phyloP scores from a whole-genome alignment of 2,113 vertebrate species.

The Gallinago undulata region DNA sequence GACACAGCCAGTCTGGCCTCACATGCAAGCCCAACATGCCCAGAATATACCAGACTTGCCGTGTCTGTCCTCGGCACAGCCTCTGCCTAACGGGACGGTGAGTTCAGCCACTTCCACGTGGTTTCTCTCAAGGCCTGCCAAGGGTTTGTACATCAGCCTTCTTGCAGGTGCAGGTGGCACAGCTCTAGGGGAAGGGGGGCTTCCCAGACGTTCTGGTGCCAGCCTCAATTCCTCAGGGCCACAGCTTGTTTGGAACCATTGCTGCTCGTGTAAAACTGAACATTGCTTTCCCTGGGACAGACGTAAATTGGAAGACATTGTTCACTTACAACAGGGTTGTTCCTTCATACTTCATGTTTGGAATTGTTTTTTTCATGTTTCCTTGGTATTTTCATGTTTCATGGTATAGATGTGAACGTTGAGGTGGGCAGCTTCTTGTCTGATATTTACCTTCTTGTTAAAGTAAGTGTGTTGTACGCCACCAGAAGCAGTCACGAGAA shows the following conservation, averaged over 20 bases:
- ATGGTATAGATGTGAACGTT: neutral
- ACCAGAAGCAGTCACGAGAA: neutral
- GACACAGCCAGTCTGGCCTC: neutral
- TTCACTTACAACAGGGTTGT: neutral
- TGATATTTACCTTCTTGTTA: neutral
- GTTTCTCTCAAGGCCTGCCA: neutral
- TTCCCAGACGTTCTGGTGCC: fast-evolving
- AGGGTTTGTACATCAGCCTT: neutral
- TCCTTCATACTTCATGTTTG: neutral
- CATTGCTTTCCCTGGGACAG: neutral
- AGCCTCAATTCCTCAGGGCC: neutral
- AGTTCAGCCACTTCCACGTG: neutral
- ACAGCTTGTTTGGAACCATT: neutral
- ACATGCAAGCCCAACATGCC: fast-evolving
- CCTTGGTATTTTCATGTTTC: no score
- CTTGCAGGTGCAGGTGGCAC: neutral
- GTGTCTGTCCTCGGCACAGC: neutral
- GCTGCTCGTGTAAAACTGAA: neutral
- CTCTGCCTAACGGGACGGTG: neutral
- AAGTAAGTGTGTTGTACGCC: neutral
- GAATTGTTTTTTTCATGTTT: no score
- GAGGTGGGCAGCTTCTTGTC: neutral
- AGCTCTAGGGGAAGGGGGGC: neutral
- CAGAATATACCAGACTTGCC: neutral
- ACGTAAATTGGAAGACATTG: neutral